Evolutionary conservation across 2,113 vertebrate species (phyloP).

Genomic region (Petrocephalus zakoni): DNA sequence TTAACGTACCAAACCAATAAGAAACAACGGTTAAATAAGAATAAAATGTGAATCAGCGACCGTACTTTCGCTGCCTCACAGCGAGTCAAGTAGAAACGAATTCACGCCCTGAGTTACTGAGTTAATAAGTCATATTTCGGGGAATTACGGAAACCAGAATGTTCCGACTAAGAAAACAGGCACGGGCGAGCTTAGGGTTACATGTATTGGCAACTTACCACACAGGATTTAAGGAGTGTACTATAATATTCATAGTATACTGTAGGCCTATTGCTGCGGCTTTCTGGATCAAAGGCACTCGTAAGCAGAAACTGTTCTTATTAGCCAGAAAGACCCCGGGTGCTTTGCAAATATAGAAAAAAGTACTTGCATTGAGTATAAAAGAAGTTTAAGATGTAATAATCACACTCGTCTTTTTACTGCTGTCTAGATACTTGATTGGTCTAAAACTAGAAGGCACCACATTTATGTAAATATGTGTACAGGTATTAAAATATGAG

Average conservation of each 20-base stretch:
- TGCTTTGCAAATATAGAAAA: not conserved
- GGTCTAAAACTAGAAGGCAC: not conserved
- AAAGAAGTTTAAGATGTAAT: not conserved
- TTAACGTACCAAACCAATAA: not conserved
- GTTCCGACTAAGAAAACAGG: no score
- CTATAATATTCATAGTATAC: no score
- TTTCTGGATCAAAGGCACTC: no score
- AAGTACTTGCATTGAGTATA: not conserved
- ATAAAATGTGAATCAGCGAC: not conserved
- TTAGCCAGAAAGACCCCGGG: no score
- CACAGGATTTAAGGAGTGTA: no score
- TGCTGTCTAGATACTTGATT: not conserved
- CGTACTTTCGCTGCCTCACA: not conserved
- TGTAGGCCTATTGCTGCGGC: no score
- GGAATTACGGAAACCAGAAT: no score
- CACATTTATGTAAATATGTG: not conserved
- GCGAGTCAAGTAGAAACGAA: not conserved
- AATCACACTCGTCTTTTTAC: no score
- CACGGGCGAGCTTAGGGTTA: no score
- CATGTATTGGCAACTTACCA: no score
- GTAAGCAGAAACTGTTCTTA: no score
- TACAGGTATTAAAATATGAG: not conserved
- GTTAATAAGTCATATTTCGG: not conserved
- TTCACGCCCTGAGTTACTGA: not conserved
- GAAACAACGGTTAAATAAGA: not conserved